Base-by-base conservation (phyloP, 1,140 invertebrate genomes). In the Pogonomyrmex barbatus region DNA sequence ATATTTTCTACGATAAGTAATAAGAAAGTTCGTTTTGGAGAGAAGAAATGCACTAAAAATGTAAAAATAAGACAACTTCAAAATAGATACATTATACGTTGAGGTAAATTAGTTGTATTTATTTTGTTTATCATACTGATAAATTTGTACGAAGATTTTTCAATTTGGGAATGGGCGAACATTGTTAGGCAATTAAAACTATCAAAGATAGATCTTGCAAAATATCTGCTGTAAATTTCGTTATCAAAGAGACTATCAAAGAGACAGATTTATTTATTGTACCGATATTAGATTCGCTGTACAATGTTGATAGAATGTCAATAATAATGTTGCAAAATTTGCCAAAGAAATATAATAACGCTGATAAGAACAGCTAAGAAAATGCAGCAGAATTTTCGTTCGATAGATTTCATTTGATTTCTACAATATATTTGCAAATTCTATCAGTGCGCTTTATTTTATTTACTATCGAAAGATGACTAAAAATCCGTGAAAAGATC, bases 1-100 rank as follows among this genome's bases (percentile, higher is more conserved):
- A 17, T 67, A 24, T 45, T 67, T 24, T 67, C 45, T 67, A 67
- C 10, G 9, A 67, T 67, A 67, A 67, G 24, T 42, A 45, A 17
- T 65, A 65, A 42, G 6, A 6, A 8, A 42, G 17, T n/a, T 45
- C 42, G 42, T 67, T n/a, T 9, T 17, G 39, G 39, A 45, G 42
- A 65, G 63, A 65, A 67, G 24, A 67, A 67, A 42, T 45, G 8
- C 42, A 45, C 42, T 45, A 45, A 39, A 17, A 36, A 39, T 42
- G 33, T 17, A 65, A 36, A 33, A 62, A 65, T 65, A n/a, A 39
- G 10, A 42, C 12, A 62, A 65, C n/a, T 65, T 8, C 4, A 8
- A 65, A 65, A 33, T 60, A 60, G 9, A 60, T 60, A 60, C 6
- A 2, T 10, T 56, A 39, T 65, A 39, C 36, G 2, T 65, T 8